A percentile compares a stretch with the other conserved stretches of the same genome.
Evolutionary conservation across 1,140 invertebrate species (phyloP).

Genomic region (Apis florea): DNA sequence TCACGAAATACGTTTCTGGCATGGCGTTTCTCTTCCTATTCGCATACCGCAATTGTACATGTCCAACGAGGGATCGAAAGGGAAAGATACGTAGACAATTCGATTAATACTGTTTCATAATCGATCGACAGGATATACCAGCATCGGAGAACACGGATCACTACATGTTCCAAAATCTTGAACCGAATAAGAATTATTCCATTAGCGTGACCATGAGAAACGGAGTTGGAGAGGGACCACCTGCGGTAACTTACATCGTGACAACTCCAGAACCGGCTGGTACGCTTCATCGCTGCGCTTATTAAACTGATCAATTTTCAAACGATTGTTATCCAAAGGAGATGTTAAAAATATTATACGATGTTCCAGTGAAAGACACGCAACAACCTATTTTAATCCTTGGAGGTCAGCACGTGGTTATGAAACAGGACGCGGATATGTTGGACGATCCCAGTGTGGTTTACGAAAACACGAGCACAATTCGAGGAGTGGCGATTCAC

Average conservation of each 20-base stretch:
- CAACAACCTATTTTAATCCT: conserved; percentile 87
- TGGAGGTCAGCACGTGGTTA: conserved; percentile 85
- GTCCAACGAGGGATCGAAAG: conserved; percentile 58
- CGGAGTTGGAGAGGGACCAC: conserved; percentile 88
- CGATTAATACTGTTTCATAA: conserved; percentile 43
- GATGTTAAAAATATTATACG: not conserved
- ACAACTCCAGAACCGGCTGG: conserved; percentile 85
- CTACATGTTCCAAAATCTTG: conserved; percentile 90
- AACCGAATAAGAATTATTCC: conserved; percentile 87
- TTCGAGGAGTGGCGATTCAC: conserved; percentile 87
- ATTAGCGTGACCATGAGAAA: conserved; percentile 91
- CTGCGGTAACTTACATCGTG: conserved; percentile 82
- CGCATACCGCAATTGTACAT: conserved; percentile 52
- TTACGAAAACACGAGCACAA: conserved; percentile 76
- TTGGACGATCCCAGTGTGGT: conserved; percentile 83
- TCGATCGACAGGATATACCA: conserved; percentile 85
- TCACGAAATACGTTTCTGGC: conserved; percentile 72
- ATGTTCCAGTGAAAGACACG: conserved; percentile 79
- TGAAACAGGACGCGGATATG: conserved; percentile 86
- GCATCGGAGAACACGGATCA: conserved; percentile 83
- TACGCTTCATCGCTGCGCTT: conserved; percentile 68
- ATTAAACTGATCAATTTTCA: not conserved
- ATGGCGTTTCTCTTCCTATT: conserved; percentile 71
- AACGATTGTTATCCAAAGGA: not conserved
- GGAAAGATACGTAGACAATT: not conserved